Base-by-base conservation (phyloP, 2,113 vertebrate species). In the Cyprinodon variegatus region DNA sequence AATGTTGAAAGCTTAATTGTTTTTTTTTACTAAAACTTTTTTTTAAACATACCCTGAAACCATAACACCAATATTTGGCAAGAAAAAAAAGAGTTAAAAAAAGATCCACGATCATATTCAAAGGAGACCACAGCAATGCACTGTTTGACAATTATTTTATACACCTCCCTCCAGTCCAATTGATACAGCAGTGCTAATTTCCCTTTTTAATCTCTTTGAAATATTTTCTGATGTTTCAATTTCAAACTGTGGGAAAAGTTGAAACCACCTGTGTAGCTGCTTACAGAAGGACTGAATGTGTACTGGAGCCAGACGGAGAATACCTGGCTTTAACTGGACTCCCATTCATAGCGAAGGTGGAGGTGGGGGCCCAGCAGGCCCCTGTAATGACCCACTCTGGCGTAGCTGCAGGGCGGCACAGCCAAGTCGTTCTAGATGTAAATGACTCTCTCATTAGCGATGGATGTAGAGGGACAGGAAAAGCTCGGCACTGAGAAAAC, bases 301-400 rank as follows among this genome's bases (percentile, higher is more conserved):
- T 92, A 93, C 91, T 94, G 60, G 78, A 87, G 74, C 81, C 92
- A 94, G 93, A 94, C 92, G 15, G 70, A 50, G 20, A 50, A 4
- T 84, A 88, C 17, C 90, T 90, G 89, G 90, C 50, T 59, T 74
- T 39, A 82, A 65, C 68, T 46, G 70, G 77, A 77, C 83, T 61
- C 70, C 76, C 69, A 72, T 88, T 87, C 86, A 89, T 69, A 90
- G 88, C 87, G 83, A 88, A 88, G 85, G 83, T 88, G 78, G 89
- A 75, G 82, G 67, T 84, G 75, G 78, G 77, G 81, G 70, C 79
- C 77, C 84, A 71, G 75, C 85, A 83, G 75, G 68, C 14, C 72
- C 62, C 72, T 59, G 74, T 86, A 78, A 88, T 81, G 79, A 78
- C 43, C 69, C 78, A 73, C 13, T 60, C 22, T 2, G 73, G n/a